A percentile compares a stretch with the other conserved stretches of the same genome.
Evolutionary conservation across 1,140 invertebrate species (phyloP).

Genomic region (Theocolax elegans): DNA sequence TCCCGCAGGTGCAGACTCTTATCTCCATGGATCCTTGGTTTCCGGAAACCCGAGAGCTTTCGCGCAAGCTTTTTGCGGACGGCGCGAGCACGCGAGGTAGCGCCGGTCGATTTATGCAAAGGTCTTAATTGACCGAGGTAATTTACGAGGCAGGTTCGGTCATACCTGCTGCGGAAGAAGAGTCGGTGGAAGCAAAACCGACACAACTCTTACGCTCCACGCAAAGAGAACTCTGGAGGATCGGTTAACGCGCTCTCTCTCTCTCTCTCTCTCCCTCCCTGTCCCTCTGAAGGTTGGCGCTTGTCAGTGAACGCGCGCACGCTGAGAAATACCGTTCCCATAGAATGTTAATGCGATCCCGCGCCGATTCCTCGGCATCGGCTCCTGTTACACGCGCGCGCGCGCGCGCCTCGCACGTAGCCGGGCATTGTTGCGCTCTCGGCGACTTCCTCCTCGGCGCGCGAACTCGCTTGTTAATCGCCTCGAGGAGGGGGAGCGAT

Average conservation of each 20-base stretch:
- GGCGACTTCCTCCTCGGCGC: slow-evolving; percentile 19
- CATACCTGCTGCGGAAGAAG: not conserved
- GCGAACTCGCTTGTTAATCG: slow-evolving; percentile 37
- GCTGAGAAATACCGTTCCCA: slow-evolving; percentile 58
- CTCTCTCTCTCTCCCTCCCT: not conserved
- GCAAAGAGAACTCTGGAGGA: slow-evolving; percentile 30
- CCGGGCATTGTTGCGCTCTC: slow-evolving; percentile 28
- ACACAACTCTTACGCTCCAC: slow-evolving; percentile 1
- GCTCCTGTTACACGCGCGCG: slow-evolving; percentile 23
- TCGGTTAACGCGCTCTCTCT: slow-evolving; percentile 6
- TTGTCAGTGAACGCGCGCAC: slow-evolving; percentile 1
- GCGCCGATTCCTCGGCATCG: slow-evolving; percentile 18
- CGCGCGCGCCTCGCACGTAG: not conserved
- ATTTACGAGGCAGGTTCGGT: slow-evolving; percentile 16
- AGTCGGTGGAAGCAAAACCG: no score
- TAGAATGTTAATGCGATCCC: slow-evolving; percentile 58
- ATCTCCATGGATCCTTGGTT: no score
- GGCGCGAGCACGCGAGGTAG: no score
- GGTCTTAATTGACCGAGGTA: slow-evolving; percentile 38
- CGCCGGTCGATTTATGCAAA: slow-evolving; percentile 32
- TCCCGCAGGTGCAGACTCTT: no score
- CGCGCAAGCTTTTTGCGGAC: no score
- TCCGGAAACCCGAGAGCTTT: no score
- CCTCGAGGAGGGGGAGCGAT: not conserved
- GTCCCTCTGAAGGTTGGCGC: slow-evolving; percentile 5